Evolutionary conservation across 2,797 vertebrate species (phyloP).

Genomic region (Carduelis carduelis): DNA sequence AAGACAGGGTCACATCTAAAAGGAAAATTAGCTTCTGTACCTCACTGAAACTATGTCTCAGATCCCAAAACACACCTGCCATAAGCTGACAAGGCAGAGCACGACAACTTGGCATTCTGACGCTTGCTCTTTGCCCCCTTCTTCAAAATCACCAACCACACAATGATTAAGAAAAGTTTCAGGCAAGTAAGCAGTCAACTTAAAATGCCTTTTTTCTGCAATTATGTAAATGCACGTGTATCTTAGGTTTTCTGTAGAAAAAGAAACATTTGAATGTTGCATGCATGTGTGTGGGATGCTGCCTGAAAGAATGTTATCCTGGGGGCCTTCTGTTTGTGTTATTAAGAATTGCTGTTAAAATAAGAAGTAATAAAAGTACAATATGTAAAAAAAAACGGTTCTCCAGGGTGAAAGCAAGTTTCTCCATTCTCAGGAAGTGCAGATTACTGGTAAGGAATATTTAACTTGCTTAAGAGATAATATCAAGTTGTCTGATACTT

Average conservation of each 20-base stretch:
- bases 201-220: neutral
- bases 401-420: neutral
- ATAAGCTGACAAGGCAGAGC: neutral
- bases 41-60: neutral
- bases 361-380: neutral
- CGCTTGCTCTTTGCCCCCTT: neutral
- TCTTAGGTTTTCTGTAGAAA: neutral
- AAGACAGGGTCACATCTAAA: neutral
- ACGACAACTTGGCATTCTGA: fast-evolving
- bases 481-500: neutral
- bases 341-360: neutral
- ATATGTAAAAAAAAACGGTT: neutral
- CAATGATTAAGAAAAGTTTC: neutral
- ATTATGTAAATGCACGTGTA: neutral
- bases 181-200: neutral
- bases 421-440: neutral
- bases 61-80: neutral
- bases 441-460: neutral
- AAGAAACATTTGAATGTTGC: neutral
- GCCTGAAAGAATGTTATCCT: neutral
- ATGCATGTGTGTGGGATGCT: neutral
- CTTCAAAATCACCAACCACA: neutral
- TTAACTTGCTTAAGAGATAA: neutral
- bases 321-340: neutral
- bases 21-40: neutral